Evolutionary conservation across 2,797 vertebrate species (phyloP).

Genomic region (Choloepus didactylus): DNA sequence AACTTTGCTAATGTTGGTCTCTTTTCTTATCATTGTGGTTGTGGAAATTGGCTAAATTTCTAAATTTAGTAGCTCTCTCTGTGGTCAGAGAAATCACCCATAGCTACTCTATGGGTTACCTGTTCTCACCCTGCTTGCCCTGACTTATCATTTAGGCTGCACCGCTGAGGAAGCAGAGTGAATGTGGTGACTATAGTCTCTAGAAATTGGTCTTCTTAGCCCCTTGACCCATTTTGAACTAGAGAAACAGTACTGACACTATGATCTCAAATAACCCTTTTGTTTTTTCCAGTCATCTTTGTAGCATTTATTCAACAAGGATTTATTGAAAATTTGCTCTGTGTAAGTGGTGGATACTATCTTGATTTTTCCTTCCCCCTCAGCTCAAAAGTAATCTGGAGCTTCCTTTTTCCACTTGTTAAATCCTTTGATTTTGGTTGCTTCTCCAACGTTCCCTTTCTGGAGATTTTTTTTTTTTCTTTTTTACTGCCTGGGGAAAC

Average conservation of each 20-base stretch:
- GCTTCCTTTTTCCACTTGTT: not conserved
- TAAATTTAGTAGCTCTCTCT: not conserved
- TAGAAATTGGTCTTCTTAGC: constrained; percentile 29
- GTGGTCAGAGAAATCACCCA: not conserved
- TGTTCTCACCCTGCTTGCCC: not conserved
- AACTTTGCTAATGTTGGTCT: not conserved
- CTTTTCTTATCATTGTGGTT: not conserved
- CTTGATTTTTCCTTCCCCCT: not conserved
- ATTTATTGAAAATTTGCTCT: not conserved
- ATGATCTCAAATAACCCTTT: not conserved
- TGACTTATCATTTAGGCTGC: not conserved
- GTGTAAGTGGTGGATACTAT: not conserved
- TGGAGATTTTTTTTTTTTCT: constrained; percentile 35
- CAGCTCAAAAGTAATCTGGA: constrained; percentile 8
- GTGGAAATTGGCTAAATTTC: constrained; percentile 4
- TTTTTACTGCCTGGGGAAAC: not conserved
- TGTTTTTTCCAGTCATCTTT: constrained; percentile 21
- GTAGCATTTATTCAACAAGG: constrained; percentile 25
- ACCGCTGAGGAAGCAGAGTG: constrained; percentile 17
- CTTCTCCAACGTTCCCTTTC: not conserved
- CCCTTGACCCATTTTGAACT: not conserved
- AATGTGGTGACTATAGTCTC: not conserved
- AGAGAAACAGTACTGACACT: not conserved
- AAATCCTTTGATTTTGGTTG: constrained; percentile 34
- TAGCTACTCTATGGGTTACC: not conserved